Evolutionary conservation across 2,888 invertebrate genomes (phyloP).

Genomic region (Muscina levida): DNA sequence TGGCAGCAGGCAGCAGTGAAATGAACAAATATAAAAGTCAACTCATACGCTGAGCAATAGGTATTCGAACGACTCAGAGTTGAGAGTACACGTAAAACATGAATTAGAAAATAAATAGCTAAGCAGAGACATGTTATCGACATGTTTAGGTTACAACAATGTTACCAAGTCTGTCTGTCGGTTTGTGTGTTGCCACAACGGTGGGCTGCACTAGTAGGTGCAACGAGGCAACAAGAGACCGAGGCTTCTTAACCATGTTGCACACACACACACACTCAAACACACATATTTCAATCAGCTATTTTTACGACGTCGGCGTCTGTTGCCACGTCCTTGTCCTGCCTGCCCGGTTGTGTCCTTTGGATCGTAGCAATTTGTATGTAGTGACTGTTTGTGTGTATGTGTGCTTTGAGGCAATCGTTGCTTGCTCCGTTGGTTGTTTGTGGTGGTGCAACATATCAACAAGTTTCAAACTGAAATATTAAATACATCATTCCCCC

Average conservation of each 20-base stretch:
- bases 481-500: conserved; percentile 50
- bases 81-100: conserved; percentile 41
- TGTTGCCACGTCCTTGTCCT: neutral
- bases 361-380: neutral
- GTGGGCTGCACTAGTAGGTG: conserved; percentile 1
- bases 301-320: conserved; percentile 18
- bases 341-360: conserved; percentile 21
- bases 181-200: conserved; percentile 1
- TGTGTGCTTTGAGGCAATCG: neutral
- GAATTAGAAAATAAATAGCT: conserved; percentile 55
- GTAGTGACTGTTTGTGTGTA: neutral
- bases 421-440: conserved; percentile 4
- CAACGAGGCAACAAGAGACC: neutral
- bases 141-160: conserved; percentile 38
- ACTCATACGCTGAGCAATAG: conserved; percentile 29
- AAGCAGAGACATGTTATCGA: conserved; percentile 33
- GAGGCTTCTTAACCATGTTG: conserved; percentile 12
- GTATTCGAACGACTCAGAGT: neutral
- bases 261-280: neutral
- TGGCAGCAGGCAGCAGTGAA: conserved; percentile 6
- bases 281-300: conserved; percentile 40
- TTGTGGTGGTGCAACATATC: conserved; percentile 12
- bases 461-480: conserved; percentile 40
- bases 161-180: conserved; percentile 23
- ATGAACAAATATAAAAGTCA: conserved; percentile 44